Evolutionary conservation across 1,140 invertebrate species (phyloP), one percentile per base, ranked within the genome.

Genomic region (Temnothorax curvispinosus): DNA sequence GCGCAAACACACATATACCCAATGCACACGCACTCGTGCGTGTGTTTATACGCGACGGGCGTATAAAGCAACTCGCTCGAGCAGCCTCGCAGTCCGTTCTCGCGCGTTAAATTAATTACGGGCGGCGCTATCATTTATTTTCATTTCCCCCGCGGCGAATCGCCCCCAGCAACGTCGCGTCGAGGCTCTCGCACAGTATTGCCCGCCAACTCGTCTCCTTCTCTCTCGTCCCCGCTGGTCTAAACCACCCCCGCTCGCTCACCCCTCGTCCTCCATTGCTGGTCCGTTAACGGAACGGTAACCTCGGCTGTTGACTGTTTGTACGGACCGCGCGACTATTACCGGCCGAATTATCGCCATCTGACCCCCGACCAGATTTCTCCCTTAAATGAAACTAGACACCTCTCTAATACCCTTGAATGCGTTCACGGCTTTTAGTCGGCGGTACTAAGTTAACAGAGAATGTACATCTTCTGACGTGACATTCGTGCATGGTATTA

Each of bases 31-130:
- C n/a, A 38, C 32, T 58, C 56, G 27, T 35, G 11, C 75, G 76
- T 65, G 44, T 90, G 82, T 90, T 90, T 86, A 86, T 84, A 88
- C 65, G 72, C 87, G 84, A 44, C 38, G 18, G 47, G 85, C 74
- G 80, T 89, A 91, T 89, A 91, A 90, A 91, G 90, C 89, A 87
- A 65, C 87, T 56, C 87, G 89, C 88, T 90, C 86, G 74, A 75
- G 74, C 76, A 65, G 82, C 44, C 87, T 90, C 76, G 91, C 88
- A 88, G 87, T 92, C 85, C 82, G 92, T 94, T 94, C 87, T 93
- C 91, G 90, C 93, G 91, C 92, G 93, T 93, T 94, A 94, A 94
- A 94, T 94, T 94, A 94, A 94, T 94, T 94, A 94, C 92, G 89
- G 91, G 85, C 86, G 77, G 85, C 91, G 93, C 93, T 94, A 94